Conservation (phyloP, 2,797 vertebrate species). For the Cossypha heuglini region DNA sequence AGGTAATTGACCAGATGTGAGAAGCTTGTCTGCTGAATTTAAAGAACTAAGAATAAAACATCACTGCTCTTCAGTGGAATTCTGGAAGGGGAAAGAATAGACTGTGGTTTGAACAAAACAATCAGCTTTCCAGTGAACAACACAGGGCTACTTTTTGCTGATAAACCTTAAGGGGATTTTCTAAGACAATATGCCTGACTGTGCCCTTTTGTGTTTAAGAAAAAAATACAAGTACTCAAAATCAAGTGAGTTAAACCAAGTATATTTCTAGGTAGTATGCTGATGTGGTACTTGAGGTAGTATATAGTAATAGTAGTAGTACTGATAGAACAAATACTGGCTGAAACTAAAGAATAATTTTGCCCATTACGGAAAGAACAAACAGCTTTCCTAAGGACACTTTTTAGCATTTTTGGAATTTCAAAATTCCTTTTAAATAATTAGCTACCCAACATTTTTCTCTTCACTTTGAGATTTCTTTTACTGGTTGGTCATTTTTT, state of each 20-base stretch:
- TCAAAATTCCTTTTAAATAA: neutral
- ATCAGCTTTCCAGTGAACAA: neutral
- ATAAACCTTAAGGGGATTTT: neutral
- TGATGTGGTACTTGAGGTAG: neutral
- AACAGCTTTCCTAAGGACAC: neutral
- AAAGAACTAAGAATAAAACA: constrained; percentile 6
- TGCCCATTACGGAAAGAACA: neutral
- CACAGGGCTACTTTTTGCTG: neutral
- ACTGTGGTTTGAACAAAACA: neutral
- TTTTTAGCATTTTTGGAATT: neutral
- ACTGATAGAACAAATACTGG: neutral
- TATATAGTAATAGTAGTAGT: neutral
- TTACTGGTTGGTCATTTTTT: neutral
- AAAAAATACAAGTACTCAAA: neutral
- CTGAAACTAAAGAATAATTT: neutral
- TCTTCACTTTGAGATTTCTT: neutral
- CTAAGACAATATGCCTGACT: neutral
- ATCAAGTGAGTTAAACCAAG: neutral
- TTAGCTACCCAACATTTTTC: neutral
- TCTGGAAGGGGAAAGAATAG: neutral
- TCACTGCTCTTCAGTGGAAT: neutral
- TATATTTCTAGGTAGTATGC: neutral
- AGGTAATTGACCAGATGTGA: constrained; percentile 55
- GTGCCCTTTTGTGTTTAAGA: neutral
- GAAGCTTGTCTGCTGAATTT: constrained; percentile 30